These are phyloP conservation scores for Sebastes dallii DNA, from an alignment of 2,797 vertebrate genomes.

Conservation along the genomic window DNA sequence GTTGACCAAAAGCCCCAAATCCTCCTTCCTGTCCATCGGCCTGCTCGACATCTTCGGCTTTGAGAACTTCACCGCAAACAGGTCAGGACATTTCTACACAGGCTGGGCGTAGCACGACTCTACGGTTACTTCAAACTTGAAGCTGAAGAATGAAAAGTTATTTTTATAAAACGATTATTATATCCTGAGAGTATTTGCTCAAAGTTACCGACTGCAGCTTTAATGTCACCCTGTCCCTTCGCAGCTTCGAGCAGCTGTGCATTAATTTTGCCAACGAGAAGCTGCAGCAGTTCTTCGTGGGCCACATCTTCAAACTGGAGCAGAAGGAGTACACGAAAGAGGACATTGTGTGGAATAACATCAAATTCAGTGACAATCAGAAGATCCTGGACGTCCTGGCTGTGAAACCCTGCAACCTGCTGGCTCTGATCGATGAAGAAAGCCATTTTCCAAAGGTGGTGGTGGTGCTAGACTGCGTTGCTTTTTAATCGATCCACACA, in stretches of 20 bases:
- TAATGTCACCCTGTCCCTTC: neutral
- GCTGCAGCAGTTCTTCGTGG: constrained; percentile 96
- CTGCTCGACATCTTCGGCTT: constrained; percentile 97
- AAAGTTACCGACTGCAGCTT: no score
- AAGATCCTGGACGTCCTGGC: constrained; percentile 88
- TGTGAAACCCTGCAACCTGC: constrained; percentile 85
- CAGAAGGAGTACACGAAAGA: constrained; percentile 91
- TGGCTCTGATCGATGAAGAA: constrained; percentile 93
- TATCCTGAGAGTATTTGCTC: no score
- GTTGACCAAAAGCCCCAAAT: constrained; percentile 57
- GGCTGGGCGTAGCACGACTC: neutral
- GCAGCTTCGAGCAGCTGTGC: constrained; percentile 96
- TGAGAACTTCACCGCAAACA: constrained; percentile 93
- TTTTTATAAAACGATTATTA: no score
- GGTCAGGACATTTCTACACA: constrained; percentile 71
- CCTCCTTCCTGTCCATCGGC: constrained; percentile 83
- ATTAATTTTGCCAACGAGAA: constrained; percentile 97
- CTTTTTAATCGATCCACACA: no score
- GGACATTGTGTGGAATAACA: constrained; percentile 85
- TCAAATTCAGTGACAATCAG: constrained; percentile 88
- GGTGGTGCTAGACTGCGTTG: no score
- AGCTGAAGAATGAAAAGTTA: no score
- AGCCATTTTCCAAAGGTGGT: constrained; percentile 91
- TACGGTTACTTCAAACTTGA: neutral
- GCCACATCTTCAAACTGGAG: constrained; percentile 91